Conservation (phyloP, 2,797 vertebrate species). For the Erithacus rubecula region DNA sequence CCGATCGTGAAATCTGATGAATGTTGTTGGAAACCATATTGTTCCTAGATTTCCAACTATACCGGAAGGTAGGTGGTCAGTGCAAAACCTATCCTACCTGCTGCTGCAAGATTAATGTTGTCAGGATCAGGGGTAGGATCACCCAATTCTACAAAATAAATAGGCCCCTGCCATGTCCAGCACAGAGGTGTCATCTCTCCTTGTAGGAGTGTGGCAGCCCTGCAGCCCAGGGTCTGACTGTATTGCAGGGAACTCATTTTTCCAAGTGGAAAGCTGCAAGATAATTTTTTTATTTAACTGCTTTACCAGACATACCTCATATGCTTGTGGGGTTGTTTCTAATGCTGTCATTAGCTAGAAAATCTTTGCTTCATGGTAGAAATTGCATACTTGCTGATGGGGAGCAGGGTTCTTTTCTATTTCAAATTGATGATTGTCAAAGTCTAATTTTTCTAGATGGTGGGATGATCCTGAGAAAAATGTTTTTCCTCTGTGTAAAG, state of each 20-base stretch:
- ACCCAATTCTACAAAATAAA: neutral
- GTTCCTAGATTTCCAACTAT: conserved; percentile 10
- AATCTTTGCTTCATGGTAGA: neutral
- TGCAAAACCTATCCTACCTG: conserved; percentile 1
- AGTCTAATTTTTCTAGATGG: neutral
- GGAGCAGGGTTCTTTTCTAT: neutral
- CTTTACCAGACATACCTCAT: neutral
- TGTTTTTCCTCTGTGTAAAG: neutral
- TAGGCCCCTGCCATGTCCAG: neutral
- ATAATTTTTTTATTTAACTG: neutral
- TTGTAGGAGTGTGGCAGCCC: neutral
- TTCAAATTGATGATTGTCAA: neutral
- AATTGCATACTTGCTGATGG: neutral
- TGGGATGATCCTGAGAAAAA: neutral
- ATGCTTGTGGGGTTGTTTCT: neutral
- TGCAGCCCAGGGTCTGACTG: neutral
- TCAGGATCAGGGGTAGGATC: neutral
- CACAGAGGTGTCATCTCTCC: neutral
- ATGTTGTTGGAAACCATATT: neutral
- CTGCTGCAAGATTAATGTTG: conserved; percentile 1
- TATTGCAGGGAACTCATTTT: neutral
- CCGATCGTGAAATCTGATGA: neutral
- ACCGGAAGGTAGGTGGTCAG: neutral
- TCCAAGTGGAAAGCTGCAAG: neutral
- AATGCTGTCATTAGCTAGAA: neutral